Percentiles rank a stretch among this genome's conserved stretches.
Conservation (phyloP, 2,888 invertebrate species). For the Apocheima hispidaria region DNA sequence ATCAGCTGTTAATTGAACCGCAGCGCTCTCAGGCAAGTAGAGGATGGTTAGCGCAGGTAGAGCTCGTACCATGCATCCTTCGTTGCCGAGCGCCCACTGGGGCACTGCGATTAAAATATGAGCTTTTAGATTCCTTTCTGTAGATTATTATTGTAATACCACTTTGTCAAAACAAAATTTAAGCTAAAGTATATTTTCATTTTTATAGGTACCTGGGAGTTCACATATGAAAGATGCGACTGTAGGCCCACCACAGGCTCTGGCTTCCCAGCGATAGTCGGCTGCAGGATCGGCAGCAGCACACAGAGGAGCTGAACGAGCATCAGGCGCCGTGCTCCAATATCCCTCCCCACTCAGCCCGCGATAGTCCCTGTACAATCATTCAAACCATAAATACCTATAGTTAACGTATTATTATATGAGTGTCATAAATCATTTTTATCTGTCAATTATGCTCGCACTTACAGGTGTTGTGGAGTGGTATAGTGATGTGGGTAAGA, state of each 20-base stretch:
- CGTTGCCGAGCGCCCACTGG: constrained; percentile 89
- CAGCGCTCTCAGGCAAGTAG: constrained; percentile 91
- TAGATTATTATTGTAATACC: too few species aligned
- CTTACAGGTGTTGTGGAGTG: too few species aligned
- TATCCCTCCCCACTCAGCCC: constrained; percentile 88
- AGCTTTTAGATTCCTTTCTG: neutral
- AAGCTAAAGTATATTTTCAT: too few species aligned
- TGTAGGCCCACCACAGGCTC: constrained; percentile 91
- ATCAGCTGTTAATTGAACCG: constrained; percentile 91
- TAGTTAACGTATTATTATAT: neutral
- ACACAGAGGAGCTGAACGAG: constrained; percentile 88
- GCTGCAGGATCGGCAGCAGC: constrained; percentile 91
- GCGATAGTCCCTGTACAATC: constrained; percentile 84
- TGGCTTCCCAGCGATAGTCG: constrained; percentile 92
- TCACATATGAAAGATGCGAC: constrained; percentile 93
- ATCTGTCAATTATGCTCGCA: too few species aligned
- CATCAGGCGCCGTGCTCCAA: constrained; percentile 90
- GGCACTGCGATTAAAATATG: constrained; percentile 85
- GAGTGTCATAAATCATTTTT: too few species aligned
- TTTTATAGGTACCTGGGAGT: constrained; percentile 87
- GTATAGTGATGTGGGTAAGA: too few species aligned
- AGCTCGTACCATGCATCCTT: constrained; percentile 90
- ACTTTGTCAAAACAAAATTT: neutral
- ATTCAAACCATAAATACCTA: neutral
- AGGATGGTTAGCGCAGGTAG: constrained; percentile 91